Base-by-base conservation (phyloP, 92 coral and sea anemone species). In the Palythoa heliodiscus region DNA sequence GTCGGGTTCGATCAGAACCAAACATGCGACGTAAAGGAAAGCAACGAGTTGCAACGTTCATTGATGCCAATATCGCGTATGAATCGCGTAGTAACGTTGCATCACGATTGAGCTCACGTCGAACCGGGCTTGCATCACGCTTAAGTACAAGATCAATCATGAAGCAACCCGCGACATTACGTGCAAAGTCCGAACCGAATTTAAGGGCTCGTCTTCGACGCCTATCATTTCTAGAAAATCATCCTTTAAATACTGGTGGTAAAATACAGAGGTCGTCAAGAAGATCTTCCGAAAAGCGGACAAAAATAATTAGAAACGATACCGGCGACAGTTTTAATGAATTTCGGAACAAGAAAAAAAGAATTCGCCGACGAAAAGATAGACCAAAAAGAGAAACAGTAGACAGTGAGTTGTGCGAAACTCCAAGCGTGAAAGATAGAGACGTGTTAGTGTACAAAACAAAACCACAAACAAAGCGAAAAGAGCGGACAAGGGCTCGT, bases 161-260 rank as follows among this genome's bases (percentile, higher is more conserved):
- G 74, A 80, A 80, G 48, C 84, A 66, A 47, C 58, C 84, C 2
- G 63, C 20, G 23, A 20, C 74, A 7, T 43, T 23, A 16, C 63
- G 84, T 8, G 60, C 75, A 67, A 80, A 80, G 43, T 80, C 84
- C 0, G 84, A 80, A 66, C 84, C 84, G 2, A 80, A 73, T 16
- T 40, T 80, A 19, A 67, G 74, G 22, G 84, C 75, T 25, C 84
- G 55, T 15, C 71, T 78, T 13, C 61, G 73, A 60, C 84, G 84
- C 12, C 7, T 66, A 60, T 67, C 73, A 4, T 67, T 80, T 20
- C 63, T 80, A 69, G 84, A 80, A 22, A 80, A 66, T 37, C 84
- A 80, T 40, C 84, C 84, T 2, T 66, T 80, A 47, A 80, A 80
- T 25, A 80, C 84, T 25, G 43, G 24, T 52, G 40, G 48, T 1